These are phyloP conservation scores for Trachurus trachurus DNA, from an alignment of 2,797 vertebrate genomes.

Conservation along the genomic window DNA sequence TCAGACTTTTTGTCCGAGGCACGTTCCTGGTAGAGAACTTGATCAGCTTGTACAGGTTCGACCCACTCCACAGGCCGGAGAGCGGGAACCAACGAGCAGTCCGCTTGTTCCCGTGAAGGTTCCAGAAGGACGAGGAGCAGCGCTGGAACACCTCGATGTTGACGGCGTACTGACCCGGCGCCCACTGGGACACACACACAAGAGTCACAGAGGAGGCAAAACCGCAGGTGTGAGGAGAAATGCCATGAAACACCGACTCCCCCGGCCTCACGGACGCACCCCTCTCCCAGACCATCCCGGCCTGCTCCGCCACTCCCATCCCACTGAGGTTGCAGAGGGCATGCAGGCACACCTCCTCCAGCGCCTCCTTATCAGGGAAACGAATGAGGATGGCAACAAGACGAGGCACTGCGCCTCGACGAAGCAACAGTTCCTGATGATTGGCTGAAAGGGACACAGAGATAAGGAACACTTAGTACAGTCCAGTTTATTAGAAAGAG, in stretches of 20 bases:
- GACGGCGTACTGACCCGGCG: constrained; percentile 74
- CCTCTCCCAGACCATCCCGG: constrained; percentile 79
- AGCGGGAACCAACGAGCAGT: constrained; percentile 58
- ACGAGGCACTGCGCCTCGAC: constrained; percentile 85
- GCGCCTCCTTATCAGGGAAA: constrained; percentile 82
- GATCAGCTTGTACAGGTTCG: constrained; percentile 73
- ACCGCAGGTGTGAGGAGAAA: constrained; percentile 67
- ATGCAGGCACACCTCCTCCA: constrained; percentile 87
- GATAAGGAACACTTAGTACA: background rate
- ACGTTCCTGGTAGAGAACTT: constrained; percentile 71
- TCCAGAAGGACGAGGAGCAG: constrained; percentile 82
- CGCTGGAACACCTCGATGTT: constrained; percentile 82
- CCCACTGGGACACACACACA: constrained; percentile 77
- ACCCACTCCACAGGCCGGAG: constrained; percentile 59
- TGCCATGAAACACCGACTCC: constrained; percentile 77
- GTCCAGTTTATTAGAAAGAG: background rate
- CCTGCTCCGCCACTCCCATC: constrained; percentile 80
- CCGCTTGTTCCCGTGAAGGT: constrained; percentile 60
- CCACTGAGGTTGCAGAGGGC: constrained; percentile 91
- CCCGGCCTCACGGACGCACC: constrained; percentile 56
- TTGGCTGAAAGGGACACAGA: constrained; percentile 74
- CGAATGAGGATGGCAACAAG: constrained; percentile 87
- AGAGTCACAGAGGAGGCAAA: constrained; percentile 78
- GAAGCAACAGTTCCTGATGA: constrained; percentile 88
- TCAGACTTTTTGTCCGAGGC: constrained; percentile 74